phyloP scores from a whole-genome alignment of 2,797 vertebrate species.

The Gallinago solitaria region DNA sequence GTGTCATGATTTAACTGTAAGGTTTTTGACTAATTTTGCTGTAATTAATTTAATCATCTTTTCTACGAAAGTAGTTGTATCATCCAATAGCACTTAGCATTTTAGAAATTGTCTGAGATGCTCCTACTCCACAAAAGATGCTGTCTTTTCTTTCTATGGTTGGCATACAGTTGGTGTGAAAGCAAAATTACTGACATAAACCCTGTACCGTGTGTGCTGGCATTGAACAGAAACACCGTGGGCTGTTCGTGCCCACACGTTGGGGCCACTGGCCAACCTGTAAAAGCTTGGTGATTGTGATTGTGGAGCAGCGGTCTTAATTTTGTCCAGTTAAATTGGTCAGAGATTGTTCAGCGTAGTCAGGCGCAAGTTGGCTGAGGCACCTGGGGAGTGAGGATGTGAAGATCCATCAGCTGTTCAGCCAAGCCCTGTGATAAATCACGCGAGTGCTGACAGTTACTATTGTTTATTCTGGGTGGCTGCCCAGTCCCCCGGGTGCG shows the following conservation, averaged over 20 bases:
- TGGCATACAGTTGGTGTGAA: not conserved
- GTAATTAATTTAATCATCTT: not conserved
- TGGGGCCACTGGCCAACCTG: fast-evolving
- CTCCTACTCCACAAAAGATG: not conserved
- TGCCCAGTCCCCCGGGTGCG: not conserved
- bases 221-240: fast-evolving
- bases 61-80: not conserved
- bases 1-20: not conserved
- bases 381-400: not conserved
- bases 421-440: not conserved
- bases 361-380: not conserved
- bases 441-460: not conserved
- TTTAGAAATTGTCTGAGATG: not conserved
- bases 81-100: not conserved
- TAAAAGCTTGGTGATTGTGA: not conserved
- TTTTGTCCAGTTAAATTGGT: not conserved
- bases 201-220: not conserved
- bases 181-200: not conserved
- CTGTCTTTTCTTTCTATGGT: not conserved
- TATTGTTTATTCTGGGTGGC: not conserved
- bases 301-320: not conserved
- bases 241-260: fast-evolving
- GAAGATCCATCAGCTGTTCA: not conserved
- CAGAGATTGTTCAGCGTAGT: not conserved
- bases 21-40: not conserved